Evolutionary conservation across 2,797 vertebrate species (phyloP).

Genomic region (Thripadectes ignobilis): DNA sequence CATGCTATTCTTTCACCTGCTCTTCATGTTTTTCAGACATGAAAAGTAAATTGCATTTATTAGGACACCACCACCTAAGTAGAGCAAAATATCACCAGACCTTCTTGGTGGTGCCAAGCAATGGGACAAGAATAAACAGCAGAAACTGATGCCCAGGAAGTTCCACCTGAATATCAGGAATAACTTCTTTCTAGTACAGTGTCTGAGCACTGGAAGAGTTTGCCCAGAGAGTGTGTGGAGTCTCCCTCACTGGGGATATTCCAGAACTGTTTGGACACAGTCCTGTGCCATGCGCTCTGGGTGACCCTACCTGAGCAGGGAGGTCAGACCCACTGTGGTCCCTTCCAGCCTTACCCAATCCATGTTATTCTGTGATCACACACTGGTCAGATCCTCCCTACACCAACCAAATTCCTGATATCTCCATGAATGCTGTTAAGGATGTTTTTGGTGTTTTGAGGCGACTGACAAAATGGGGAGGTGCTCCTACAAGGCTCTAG

Average conservation of each 20-base stretch:
- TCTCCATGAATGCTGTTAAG: neutral
- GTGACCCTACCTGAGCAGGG: neutral
- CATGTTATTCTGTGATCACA: neutral
- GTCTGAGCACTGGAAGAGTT: neutral
- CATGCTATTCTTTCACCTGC: accelerated
- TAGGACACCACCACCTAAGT: neutral
- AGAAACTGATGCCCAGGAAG: neutral
- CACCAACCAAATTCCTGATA: neutral
- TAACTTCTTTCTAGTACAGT: neutral
- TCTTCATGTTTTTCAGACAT: neutral
- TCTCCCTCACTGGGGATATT: neutral
- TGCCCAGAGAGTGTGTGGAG: neutral
- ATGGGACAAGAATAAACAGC: neutral
- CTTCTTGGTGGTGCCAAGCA: neutral
- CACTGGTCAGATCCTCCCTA: neutral
- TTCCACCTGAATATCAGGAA: neutral
- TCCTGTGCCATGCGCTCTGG: neutral
- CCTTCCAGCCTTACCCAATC: neutral
- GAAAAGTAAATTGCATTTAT: neutral
- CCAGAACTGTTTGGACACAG: neutral
- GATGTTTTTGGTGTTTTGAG: neutral
- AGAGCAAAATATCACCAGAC: neutral
- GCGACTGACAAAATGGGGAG: neutral
- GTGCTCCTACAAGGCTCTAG: neutral
- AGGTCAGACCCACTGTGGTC: neutral